Conservation (phyloP, 2,888 invertebrate species). For the Rotaria macrura region DNA sequence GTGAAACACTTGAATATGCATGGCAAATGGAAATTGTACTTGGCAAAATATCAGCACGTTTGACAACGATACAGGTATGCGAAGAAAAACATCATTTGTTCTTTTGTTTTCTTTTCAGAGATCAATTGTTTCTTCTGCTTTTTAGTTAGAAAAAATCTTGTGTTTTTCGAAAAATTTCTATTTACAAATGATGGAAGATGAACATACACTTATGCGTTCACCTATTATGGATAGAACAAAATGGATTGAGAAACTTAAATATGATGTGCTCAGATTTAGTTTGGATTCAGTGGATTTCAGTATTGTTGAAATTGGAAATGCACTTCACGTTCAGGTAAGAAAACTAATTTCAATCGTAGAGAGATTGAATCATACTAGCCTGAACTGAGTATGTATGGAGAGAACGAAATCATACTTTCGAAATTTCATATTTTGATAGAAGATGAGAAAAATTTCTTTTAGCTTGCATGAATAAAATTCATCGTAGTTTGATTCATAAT, state of each 20-base stretch:
- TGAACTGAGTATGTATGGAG: background rate
- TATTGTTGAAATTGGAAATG: constrained; percentile 29
- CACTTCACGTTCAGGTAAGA: constrained; percentile 22
- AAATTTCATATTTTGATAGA: no score
- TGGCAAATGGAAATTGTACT: constrained; percentile 32
- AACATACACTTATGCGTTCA: constrained; percentile 9
- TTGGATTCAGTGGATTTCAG: constrained; percentile 28
- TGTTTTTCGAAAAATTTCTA: background rate
- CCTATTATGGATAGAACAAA: constrained; percentile 8
- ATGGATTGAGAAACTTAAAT: constrained; percentile 28
- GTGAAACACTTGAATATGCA: constrained; percentile 32
- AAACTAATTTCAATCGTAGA: no score
- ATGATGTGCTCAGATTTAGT: constrained; percentile 30
- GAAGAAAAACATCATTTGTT: no score
- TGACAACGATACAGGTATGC: background rate
- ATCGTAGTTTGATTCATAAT: no score
- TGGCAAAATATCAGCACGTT: constrained; percentile 13
- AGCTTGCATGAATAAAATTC: no score
- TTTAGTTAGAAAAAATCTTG: constrained; percentile 21
- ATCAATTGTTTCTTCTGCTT: no score
- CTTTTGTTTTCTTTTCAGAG: no score
- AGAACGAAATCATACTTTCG: no score
- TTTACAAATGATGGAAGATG: constrained; percentile 25
- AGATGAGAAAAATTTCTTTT: no score
- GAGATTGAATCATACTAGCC: no score